phyloP scores from a whole-genome alignment of 2,888 invertebrate species.

The Phortica magna region DNA sequence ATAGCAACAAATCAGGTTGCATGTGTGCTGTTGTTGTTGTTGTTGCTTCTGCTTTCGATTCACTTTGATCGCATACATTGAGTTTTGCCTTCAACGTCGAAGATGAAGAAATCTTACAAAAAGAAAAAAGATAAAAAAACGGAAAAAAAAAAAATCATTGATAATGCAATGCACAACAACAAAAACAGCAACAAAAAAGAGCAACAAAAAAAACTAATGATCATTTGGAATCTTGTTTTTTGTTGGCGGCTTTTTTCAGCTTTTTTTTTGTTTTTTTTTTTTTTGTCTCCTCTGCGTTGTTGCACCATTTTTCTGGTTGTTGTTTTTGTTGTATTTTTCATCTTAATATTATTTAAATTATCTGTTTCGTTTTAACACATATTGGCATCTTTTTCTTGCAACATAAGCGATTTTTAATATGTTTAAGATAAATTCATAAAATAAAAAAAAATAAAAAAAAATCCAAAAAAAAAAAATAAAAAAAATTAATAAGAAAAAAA shows the following conservation, averaged over 20 bases:
- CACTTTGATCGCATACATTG: constrained; percentile 4
- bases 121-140: not conserved
- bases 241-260: constrained; percentile 32
- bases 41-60: not conserved
- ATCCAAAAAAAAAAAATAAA: not conserved
- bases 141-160: not conserved
- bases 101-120: not conserved
- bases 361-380: constrained; percentile 7
- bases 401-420: constrained; percentile 25
- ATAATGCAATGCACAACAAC: constrained; percentile 10
- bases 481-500: constrained; percentile 20
- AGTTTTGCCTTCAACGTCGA: constrained; percentile 3
- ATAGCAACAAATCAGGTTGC: not conserved
- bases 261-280: constrained; percentile 38
- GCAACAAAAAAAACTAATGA: constrained; percentile 25
- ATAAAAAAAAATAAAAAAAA: not conserved
- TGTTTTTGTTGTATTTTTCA: not conserved
- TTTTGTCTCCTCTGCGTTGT: constrained; percentile 46
- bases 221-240: constrained; percentile 10
- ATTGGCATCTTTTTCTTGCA: constrained; percentile 33
- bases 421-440: constrained; percentile 7
- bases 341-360: not conserved
- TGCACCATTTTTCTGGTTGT: constrained; percentile 58
- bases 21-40: constrained; percentile 1
- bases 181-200: constrained; percentile 12